Base-by-base conservation (phyloP, 2,113 vertebrate species). In the Mohoua ochrocephala region DNA sequence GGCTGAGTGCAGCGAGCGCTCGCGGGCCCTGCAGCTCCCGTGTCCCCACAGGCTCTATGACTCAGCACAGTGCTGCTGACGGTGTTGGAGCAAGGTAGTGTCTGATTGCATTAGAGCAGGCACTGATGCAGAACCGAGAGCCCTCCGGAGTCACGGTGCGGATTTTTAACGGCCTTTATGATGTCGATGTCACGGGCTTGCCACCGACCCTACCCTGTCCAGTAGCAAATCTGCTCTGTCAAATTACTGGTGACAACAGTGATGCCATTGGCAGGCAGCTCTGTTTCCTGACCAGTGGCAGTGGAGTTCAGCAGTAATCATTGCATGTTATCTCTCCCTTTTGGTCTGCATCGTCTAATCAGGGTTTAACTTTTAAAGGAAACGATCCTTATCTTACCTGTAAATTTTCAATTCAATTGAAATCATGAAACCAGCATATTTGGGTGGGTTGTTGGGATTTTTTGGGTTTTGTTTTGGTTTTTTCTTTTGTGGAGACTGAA, bases 51-150 rank as follows among this genome's bases (percentile, higher is more conserved):
- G 89, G 64, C 87, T 91, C 76, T 56, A 45, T 98, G 98, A 98
- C 88, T 97, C 96, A 96, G 97, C 97, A 97, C 42, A 81, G 89
- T 91, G 54, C 91, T 77, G 86, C 80, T 95, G 85, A 70, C 9
- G 27, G 61, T 68, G 44, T 93, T 27, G 2, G 75, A 64, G 92
- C 87, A 65, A 93, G 84, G 87, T 42, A 19, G 86, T 89, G 89
- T 90, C 59, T 97, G 63, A 42, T 64, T 78, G 82, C 84, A 76
- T 77, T 86, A 89, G 70, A 59, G 45, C 82, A 53, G 80, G n/a
- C 81, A 91, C 54, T 67, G 91, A 63, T 86, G 84, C 89, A 60
- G 70, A 80, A 11, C 54, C 41, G 17, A 31, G 31, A 89, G 83
- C 53, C 52, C 83, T 86, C 61, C 6, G 9, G 93, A 92, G 68